phyloP scores from a whole-genome alignment of 2,797 vertebrate species.

The Euthynnus affinis region DNA sequence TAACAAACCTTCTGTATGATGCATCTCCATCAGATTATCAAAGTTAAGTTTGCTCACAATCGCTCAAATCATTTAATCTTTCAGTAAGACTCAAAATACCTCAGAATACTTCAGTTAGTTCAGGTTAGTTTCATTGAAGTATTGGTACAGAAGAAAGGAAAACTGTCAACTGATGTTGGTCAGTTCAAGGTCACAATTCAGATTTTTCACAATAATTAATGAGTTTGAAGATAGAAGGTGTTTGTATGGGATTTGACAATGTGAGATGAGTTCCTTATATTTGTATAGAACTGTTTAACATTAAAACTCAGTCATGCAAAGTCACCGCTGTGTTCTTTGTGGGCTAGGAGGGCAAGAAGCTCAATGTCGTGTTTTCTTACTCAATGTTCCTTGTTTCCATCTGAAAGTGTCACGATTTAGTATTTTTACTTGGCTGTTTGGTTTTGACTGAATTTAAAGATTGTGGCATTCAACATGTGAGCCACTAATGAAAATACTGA shows the following conservation, averaged over 20 bases:
- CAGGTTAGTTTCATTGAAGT: constrained; percentile 14
- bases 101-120: constrained; percentile 44
- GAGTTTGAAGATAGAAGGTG: constrained; percentile 7
- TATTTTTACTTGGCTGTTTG: neutral
- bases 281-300: constrained; percentile 73
- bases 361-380: neutral
- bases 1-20: constrained; percentile 15
- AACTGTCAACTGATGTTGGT: neutral
- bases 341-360: neutral
- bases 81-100: constrained; percentile 63
- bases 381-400: neutral
- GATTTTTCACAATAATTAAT: constrained; percentile 10
- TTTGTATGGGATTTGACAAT: constrained; percentile 51
- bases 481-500: neutral
- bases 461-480: neutral
- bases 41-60: constrained; percentile 2
- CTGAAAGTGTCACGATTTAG: neutral
- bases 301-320: constrained; percentile 64
- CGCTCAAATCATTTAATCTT: constrained; percentile 19
- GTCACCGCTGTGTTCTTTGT: constrained; percentile 21
- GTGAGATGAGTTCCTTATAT: constrained; percentile 64
- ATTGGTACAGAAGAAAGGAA: neutral
- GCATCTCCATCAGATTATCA: constrained; percentile 22
- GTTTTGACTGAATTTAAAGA: neutral
- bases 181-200: neutral